Evolutionary conservation across 2,888 invertebrate genomes (phyloP), one percentile per base, ranked within the genome.

Genomic region (Nomada fucata): DNA sequence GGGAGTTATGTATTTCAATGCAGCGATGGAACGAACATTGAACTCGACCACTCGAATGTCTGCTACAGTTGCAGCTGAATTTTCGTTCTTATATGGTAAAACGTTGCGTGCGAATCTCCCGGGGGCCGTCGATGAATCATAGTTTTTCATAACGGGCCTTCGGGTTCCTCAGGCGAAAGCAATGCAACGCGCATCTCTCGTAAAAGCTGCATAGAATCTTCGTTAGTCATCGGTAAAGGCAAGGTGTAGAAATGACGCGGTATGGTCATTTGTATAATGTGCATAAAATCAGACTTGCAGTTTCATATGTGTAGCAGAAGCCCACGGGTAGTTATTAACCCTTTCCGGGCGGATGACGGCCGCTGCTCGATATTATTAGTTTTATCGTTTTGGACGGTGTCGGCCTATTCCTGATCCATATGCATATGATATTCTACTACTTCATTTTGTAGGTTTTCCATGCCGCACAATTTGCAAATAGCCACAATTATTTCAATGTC

Each of bases 111-210:
- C 13, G 71, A 77, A 71, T 67, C 65, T n/a, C 36, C 18, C 55
- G 36, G 26, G 64, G 42, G 29, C n/a, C 26, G 59, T 13, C 53
- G 59, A 79, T 79, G 77, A 79, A 77, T 79, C 79, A 71, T 59
- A 18, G 18, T 20, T 71, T 26, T 61, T 71, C 76, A 47, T 71
- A 47, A 53, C 18, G 50, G 29, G 26, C 26, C 13, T 64, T 71
- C 57, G 50, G 47, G 20, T 7, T 29, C 5, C 53, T 71, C n/a
- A 61, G 1, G 55, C 23, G 59, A 79, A 79, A 76, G 52, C 36
- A 75, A 64, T 42, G 20, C 36, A n/a, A n/a, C 42, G n/a, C 44
- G n/a, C 50, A n/a, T 23, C 18, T 73, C 7, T 23, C 42, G 57
- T 65, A 64, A 59, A 64, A 20, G n/a, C 18, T 11, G 23, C 71